Percentiles rank a stretch among this genome's conserved stretches.
Conservation (phyloP, 2,888 invertebrate species). For the Callosobruchus maculatus region DNA sequence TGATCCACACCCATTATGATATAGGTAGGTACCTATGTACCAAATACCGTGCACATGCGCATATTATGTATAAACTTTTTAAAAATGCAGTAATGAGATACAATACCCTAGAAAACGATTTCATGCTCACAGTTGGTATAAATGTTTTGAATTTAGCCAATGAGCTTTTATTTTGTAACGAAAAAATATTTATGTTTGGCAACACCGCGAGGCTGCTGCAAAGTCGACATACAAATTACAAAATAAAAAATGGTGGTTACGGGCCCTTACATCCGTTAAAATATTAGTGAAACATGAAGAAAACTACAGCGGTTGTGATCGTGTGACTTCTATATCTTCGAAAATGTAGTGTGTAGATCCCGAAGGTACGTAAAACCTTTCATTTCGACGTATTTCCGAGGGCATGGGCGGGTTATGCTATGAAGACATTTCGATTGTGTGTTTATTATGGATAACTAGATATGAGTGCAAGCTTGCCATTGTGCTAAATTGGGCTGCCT, state of each 20-base stretch:
- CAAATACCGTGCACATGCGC: too few relatives aligned
- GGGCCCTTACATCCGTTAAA: constrained; percentile 29
- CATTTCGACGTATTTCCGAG: constrained; percentile 20
- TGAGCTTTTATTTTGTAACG: background rate
- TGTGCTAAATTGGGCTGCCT: constrained; percentile 37
- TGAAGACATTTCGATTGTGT: constrained; percentile 30
- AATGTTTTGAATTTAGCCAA: too few relatives aligned
- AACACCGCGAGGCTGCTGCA: constrained; percentile 7
- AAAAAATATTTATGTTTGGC: background rate
- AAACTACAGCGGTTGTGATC: constrained; percentile 28
- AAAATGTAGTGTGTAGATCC: constrained; percentile 22
- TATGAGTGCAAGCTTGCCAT: constrained; percentile 18
- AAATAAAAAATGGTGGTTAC: constrained; percentile 45
- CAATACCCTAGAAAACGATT: too few relatives aligned
- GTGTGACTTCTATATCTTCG: constrained; percentile 16
- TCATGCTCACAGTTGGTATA: too few relatives aligned
- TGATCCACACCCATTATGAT: too few relatives aligned
- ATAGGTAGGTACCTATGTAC: too few relatives aligned
- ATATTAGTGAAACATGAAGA: constrained; percentile 27
- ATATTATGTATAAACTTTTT: too few relatives aligned
- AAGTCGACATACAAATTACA: constrained; percentile 24
- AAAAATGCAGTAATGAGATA: too few relatives aligned
- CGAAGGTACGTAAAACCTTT: constrained; percentile 23
- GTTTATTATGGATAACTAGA: constrained; percentile 39
- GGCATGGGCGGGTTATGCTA: constrained; percentile 36